These are phyloP conservation scores for Atractosteus spatula DNA, from an alignment of 2,113 vertebrate species.

Conservation along the genomic window DNA sequence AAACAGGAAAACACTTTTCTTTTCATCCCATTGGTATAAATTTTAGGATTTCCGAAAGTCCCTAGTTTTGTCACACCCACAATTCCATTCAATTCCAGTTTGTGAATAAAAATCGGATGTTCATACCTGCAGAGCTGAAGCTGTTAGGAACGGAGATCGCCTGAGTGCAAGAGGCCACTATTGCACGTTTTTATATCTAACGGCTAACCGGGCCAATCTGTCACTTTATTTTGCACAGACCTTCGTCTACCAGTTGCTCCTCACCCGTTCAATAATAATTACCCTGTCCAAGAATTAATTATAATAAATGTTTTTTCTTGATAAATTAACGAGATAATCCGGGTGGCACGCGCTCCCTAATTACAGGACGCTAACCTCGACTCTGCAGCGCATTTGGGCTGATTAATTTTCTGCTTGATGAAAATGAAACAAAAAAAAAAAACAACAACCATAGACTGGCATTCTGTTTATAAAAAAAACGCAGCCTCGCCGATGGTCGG, in stretches of 20 bases:
- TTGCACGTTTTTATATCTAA: conserved; percentile 68
- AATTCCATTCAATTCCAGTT: no score
- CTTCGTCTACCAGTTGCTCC: conserved; percentile 78
- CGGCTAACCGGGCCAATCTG: conserved; percentile 88
- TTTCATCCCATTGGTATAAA: no score
- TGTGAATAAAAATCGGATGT: not conserved
- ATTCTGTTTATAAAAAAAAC: conserved; percentile 32
- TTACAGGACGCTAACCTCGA: conserved; percentile 77
- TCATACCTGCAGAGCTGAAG: conserved; percentile 42
- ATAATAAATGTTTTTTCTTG: conserved; percentile 91
- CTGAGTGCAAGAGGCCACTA: conserved; percentile 39
- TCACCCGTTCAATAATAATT: conserved; percentile 87
- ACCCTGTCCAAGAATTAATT: conserved; percentile 86
- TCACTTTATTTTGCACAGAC: conserved; percentile 66
- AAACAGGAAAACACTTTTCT: no score
- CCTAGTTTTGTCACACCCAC: no score
- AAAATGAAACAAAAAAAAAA: conserved; percentile 69
- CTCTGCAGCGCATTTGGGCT: conserved; percentile 69
- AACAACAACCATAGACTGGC: conserved; percentile 34
- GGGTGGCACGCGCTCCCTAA: conserved; percentile 86
- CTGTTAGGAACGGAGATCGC: conserved; percentile 43
- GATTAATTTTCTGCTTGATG: conserved; percentile 87
- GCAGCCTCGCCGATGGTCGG: not conserved
- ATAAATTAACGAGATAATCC: conserved; percentile 92
- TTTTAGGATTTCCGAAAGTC: no score